Evolutionary conservation across 2,888 invertebrate genomes (phyloP), one percentile per base, ranked within the genome.

Genomic region (Orthosia incerta): DNA sequence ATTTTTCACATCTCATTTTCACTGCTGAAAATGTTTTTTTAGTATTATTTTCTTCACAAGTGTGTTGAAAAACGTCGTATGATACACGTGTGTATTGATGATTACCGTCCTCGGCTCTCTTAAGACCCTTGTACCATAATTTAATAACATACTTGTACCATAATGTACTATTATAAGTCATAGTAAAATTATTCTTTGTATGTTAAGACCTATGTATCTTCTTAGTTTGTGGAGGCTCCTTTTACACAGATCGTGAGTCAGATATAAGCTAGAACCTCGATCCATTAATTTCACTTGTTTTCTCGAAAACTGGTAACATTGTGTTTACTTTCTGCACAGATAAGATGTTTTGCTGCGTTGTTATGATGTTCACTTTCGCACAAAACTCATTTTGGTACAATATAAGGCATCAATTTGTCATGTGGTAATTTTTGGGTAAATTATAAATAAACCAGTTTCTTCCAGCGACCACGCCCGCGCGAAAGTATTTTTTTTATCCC

Each of bases 231-330:
- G 46, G 16, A 71, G 20, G 50, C 62, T 31, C 20, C 7, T 23
- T 59, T 13, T 13, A 23, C 46, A 53, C 13, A 67, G 73, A 82
- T 79, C 57, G 72, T 20, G 13, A 45, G n/a, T 31, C 46, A 57
- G 83, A 80, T 82, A 82, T 69, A 46, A 48, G 13, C 56, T 31
- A 68, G 63, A 78, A 31, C 79, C 79, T 56, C 61, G 53, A 79
- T 79, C 57, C 74, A 80, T 83, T 83, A 79, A 80, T 73, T 73
- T 83, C 51, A 69, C 68, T 82, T 56, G 68, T 79, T 73, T 69
- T 80, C 79, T 79, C 62, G 26, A 65, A 69, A 83, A 80, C 80
- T 83, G 74, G 73, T 65, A 79, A 72, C 57, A 69, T 59, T 71
- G 73, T 73, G 61, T 72, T 66, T 65, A 60, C 74, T 79, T 78